Evolutionary conservation across 2,888 invertebrate species (phyloP).

Genomic region (Tetramorium bicarinatum): DNA sequence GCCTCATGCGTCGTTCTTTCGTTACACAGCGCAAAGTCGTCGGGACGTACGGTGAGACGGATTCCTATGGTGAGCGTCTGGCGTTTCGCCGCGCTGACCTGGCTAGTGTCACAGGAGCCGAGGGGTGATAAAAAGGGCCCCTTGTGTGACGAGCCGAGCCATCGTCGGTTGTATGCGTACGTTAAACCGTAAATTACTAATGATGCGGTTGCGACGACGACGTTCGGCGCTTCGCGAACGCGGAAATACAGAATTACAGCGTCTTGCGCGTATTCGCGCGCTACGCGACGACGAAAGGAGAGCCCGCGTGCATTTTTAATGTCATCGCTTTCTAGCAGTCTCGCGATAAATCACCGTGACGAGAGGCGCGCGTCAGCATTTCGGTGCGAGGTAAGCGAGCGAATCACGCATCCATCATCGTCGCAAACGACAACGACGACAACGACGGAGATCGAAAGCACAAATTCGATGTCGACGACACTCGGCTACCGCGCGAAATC

Average conservation of each 20-base stretch:
- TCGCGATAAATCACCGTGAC: conserved; percentile 45
- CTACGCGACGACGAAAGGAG: background rate
- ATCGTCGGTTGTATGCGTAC: background rate
- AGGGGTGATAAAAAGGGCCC: conserved; percentile 37
- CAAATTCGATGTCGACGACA: conserved; percentile 6
- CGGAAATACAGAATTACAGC: conserved; percentile 25
- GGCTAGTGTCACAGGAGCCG: conserved; percentile 46
- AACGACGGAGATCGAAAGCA: conserved; percentile 40
- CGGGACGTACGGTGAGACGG: conserved; percentile 41
- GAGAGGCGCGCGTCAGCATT: conserved; percentile 45
- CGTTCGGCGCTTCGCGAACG: background rate
- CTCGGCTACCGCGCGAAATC: conserved; percentile 24
- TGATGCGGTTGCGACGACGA: background rate
- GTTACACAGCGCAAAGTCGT: conserved; percentile 16
- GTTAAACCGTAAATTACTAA: conserved; percentile 38
- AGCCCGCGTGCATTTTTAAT: conserved; percentile 30
- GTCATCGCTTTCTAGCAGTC: conserved; percentile 11
- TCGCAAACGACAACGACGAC: conserved; percentile 29
- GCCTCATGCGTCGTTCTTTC: background rate
- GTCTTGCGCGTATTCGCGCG: background rate
- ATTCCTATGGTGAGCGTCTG: conserved; percentile 43
- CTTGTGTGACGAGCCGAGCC: conserved; percentile 4
- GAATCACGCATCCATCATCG: conserved; percentile 52
- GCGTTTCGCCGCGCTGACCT: conserved; percentile 47
- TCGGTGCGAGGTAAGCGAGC: conserved; percentile 41